Evolutionary conservation across 2,888 invertebrate species (phyloP), one percentile per base, ranked within the genome.

Genomic region (Latheticus oryzae): DNA sequence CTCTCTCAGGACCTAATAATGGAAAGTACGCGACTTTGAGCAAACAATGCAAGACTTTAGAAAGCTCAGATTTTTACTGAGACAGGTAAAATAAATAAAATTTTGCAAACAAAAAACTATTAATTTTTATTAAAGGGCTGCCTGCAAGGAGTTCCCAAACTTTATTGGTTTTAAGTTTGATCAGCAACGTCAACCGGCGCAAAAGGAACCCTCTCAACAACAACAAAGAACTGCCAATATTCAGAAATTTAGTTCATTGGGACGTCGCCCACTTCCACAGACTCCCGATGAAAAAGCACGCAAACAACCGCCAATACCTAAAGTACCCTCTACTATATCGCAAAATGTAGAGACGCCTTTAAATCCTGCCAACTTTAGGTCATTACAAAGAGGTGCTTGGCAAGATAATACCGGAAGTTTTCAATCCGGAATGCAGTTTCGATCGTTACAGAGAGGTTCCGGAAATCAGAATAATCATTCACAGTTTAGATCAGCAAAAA

Each of bases 61-160:
- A 94, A 84, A 90, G 93, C 76, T 91, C 89, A 78, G 93, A 94
- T 84, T 94, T 93, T 85, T 95, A 94, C 91, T 94, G 92, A 93
- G 91, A 90, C 83, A 87, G 87, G 83, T 82, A 62, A 66, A 30
- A 19, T 5, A 11, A 5, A 5, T 9, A 2, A 30, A 5, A 19
- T 19, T 19, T 12, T 3, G 35, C 17, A 7, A 78, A 69, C 73
- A 76, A 63, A 61, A 64, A 8, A 19, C 3, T 28, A 5, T 28
- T 8, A 9, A n/a, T 23, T 28, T 33, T 59, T 33, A 37, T 63
- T 57, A 23, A 33, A 78, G 78, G 78, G 71, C 81, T 83, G 83
- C 78, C 80, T 79, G 78, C 78, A 78, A 77, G 73, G 79, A 80
- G 69, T 79, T 79, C 78, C 79, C 79, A 78, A 79, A 78, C 75